These are phyloP conservation scores for Lissonota sp. DNA, from an alignment of 2,888 invertebrate genomes.

Conservation along the genomic window DNA sequence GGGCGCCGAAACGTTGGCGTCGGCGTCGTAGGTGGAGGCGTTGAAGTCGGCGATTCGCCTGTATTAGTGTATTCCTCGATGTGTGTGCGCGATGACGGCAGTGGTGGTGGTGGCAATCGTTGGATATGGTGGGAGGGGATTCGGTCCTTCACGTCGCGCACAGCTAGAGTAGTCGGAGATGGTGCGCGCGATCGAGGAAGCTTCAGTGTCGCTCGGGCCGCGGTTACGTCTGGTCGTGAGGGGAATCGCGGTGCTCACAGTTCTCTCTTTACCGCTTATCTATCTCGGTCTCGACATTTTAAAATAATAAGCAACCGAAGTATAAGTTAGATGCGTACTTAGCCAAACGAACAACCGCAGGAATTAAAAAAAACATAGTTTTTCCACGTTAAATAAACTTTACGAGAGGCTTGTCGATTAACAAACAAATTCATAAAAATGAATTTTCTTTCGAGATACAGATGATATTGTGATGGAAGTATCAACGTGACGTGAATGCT, in stretches of 20 bases:
- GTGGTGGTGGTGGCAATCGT: slow-evolving; percentile 54
- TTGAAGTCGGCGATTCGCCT: slow-evolving; percentile 47
- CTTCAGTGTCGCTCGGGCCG: slow-evolving; percentile 81
- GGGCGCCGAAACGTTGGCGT: slow-evolving; percentile 55
- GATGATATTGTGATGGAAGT: no score
- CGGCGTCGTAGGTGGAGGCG: slow-evolving; percentile 58
- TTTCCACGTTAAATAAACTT: no score
- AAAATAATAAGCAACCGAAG: no score
- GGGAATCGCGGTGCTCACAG: slow-evolving; percentile 32
- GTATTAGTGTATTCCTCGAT: slow-evolving; percentile 29
- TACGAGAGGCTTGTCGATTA: no score
- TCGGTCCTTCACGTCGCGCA: slow-evolving; percentile 73
- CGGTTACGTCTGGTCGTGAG: slow-evolving; percentile 74
- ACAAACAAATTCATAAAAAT: no score
- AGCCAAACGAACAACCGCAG: no score
- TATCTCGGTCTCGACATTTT: neutral
- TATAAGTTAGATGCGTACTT: slow-evolving; percentile 2
- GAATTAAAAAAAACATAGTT: no score
- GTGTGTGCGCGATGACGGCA: slow-evolving; percentile 39
- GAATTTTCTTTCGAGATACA: no score
- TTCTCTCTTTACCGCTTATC: slow-evolving; percentile 1
- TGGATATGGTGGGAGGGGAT: slow-evolving; percentile 58
- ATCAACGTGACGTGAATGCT: no score
- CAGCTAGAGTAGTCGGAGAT: slow-evolving; percentile 76
- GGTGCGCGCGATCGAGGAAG: slow-evolving; percentile 76